Evolutionary conservation across 2,797 vertebrate species (phyloP).

Genomic region (Glyptemys insculpta): DNA sequence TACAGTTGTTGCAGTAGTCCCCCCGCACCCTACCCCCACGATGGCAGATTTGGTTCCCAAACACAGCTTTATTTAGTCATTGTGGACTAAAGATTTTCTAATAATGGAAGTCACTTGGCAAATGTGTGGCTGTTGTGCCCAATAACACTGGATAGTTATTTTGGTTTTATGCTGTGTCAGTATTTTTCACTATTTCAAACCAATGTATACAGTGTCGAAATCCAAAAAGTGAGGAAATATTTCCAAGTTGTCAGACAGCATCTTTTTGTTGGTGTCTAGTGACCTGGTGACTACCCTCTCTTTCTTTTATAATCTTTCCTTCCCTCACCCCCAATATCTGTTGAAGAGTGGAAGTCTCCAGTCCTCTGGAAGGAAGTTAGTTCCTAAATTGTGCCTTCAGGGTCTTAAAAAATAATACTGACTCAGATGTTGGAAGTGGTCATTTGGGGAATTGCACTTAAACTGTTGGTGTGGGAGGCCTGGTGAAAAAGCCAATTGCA

Average conservation of each 20-base stretch:
- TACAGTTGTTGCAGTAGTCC: background rate
- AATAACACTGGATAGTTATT: background rate
- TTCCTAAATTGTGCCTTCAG: background rate
- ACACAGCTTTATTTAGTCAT: background rate
- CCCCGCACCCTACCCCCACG: background rate
- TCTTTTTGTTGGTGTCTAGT: background rate
- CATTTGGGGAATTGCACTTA: background rate
- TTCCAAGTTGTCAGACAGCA: background rate
- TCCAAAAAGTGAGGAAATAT: background rate
- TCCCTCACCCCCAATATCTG: background rate
- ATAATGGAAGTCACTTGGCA: background rate
- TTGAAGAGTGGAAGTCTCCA: background rate
- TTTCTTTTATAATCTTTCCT: rapidly evolving
- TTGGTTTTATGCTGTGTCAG: background rate
- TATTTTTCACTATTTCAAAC: background rate
- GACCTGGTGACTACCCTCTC: background rate
- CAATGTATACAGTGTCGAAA: background rate
- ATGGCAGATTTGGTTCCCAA: background rate
- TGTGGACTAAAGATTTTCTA: background rate
- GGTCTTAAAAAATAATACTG: background rate
- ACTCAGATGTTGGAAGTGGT: background rate
- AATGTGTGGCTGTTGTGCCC: background rate
- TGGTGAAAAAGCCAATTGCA: background rate
- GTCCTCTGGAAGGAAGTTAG: background rate
- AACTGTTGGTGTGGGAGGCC: background rate